These are phyloP conservation scores for Yasuhikotakia modesta DNA, from an alignment of 2,797 vertebrate species.

Conservation along the genomic window DNA sequence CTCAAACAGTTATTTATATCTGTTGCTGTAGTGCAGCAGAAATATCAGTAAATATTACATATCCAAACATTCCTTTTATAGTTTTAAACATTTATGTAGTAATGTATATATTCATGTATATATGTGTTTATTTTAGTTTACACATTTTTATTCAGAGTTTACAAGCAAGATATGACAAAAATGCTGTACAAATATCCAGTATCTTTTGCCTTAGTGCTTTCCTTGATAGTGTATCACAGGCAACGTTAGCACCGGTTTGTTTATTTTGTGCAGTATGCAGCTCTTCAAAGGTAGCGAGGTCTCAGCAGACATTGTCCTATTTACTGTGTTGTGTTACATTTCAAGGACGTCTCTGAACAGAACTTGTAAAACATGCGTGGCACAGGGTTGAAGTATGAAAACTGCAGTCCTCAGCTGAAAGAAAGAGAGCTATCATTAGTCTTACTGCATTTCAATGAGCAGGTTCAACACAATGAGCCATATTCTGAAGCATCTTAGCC, in stretches of 20 bases:
- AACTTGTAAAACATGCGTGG: slow-evolving; percentile 33
- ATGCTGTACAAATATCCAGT: no score
- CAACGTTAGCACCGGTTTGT: not conserved
- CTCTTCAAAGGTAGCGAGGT: slow-evolving; percentile 3
- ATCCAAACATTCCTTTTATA: no score
- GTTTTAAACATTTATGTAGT: no score
- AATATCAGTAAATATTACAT: no score
- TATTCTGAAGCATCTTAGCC: slow-evolving; percentile 6
- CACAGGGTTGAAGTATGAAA: slow-evolving; percentile 32
- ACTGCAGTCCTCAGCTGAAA: slow-evolving; percentile 45
- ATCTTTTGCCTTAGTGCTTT: not conserved
- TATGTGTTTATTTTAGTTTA: no score
- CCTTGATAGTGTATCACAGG: not conserved
- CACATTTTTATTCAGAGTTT: no score
- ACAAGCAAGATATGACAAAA: no score
- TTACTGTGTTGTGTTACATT: slow-evolving; percentile 34
- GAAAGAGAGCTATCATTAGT: slow-evolving; percentile 35
- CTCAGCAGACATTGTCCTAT: slow-evolving; percentile 41
- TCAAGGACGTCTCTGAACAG: slow-evolving; percentile 42
- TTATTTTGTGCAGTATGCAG: slow-evolving; percentile 24
- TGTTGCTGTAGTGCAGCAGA: no score
- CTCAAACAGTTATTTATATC: no score
- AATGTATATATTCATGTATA: no score
- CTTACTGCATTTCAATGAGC: slow-evolving; percentile 29
- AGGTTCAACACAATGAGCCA: slow-evolving; percentile 12